These are phyloP conservation scores for Xanthorhoe spadicearia DNA, from an alignment of 2,888 invertebrate genomes.

Conservation along the genomic window DNA sequence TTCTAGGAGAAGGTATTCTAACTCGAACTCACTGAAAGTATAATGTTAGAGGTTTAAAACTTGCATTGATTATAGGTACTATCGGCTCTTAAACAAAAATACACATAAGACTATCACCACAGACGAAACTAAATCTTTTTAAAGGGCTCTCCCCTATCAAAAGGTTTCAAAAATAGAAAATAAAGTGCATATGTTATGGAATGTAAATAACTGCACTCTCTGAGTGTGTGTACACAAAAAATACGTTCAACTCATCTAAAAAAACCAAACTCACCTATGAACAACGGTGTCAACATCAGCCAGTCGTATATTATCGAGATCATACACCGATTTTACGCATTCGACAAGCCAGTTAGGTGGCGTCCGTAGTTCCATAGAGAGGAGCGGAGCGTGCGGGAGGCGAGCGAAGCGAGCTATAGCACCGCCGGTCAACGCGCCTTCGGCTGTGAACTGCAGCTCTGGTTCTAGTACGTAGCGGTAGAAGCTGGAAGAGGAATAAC, in stretches of 20 bases:
- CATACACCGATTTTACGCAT: slow-evolving; percentile 95
- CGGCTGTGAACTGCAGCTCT: slow-evolving; percentile 91
- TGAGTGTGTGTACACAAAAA: neutral
- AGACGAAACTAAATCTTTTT: too few species aligned
- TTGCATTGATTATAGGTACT: neutral
- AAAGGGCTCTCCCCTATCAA: too few species aligned
- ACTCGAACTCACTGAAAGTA: slow-evolving; percentile 93
- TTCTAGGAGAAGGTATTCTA: slow-evolving; percentile 97
- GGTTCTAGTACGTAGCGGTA: slow-evolving; percentile 97
- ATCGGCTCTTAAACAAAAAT: too few species aligned
- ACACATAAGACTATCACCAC: too few species aligned
- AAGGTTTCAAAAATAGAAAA: neutral
- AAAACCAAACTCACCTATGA: slow-evolving; percentile 86
- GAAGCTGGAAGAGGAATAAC: slow-evolving; percentile 85
- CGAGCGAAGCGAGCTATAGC: slow-evolving; percentile 94
- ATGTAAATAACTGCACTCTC: neutral
- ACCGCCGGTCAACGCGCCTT: slow-evolving; percentile 89
- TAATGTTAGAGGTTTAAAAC: neutral
- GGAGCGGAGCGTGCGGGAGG: slow-evolving; percentile 95
- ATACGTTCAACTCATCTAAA: neutral
- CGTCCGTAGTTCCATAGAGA: slow-evolving; percentile 91
- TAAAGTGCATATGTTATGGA: neutral
- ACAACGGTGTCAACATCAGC: slow-evolving; percentile 96
- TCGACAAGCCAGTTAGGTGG: slow-evolving; percentile 99
- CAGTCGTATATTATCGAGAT: slow-evolving; percentile 98